Conservation (phyloP, 1,140 invertebrate species). For the Maconellicoccus hirsutus region DNA sequence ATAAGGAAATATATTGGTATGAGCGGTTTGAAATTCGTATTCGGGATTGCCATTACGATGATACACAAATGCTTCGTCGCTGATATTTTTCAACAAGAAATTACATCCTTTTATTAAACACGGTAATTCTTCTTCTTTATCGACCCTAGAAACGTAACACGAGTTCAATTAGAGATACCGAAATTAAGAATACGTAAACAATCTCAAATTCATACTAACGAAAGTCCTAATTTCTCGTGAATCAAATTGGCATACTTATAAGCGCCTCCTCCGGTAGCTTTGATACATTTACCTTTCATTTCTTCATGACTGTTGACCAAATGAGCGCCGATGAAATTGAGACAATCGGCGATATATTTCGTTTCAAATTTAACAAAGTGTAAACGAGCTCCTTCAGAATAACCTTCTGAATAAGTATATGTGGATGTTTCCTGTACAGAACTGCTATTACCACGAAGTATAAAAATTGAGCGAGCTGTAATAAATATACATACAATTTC, state of each 20-base stretch:
- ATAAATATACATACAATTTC: constrained; percentile 13
- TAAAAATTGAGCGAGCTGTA: constrained; percentile 18
- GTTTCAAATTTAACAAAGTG: constrained; percentile 73
- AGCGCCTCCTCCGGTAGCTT: constrained; percentile 60
- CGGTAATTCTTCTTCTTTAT: constrained; percentile 63
- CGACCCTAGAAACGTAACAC: constrained; percentile 40
- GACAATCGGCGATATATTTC: constrained; percentile 56
- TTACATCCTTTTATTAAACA: constrained; percentile 63
- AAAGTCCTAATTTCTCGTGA: constrained; percentile 50
- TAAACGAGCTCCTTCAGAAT: constrained; percentile 47
- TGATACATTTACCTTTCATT: constrained; percentile 52
- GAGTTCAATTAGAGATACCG: too few species aligned
- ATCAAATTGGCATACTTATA: constrained; percentile 56
- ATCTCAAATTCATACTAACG: constrained; percentile 38
- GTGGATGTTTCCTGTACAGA: constrained; percentile 28
- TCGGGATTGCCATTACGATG: constrained; percentile 51
- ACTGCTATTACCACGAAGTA: constrained; percentile 7
- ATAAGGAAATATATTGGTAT: constrained; percentile 58
- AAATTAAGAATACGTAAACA: not conserved
- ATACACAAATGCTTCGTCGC: constrained; percentile 59
- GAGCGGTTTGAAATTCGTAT: constrained; percentile 53
- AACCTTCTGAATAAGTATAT: constrained; percentile 41
- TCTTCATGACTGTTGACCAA: constrained; percentile 43
- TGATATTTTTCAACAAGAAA: constrained; percentile 58
- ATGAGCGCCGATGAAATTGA: constrained; percentile 57